A percentile compares a stretch with the other conserved stretches of the same genome.
Conservation (phyloP, 2,797 vertebrate genomes). For the Anguilla megastoma region DNA sequence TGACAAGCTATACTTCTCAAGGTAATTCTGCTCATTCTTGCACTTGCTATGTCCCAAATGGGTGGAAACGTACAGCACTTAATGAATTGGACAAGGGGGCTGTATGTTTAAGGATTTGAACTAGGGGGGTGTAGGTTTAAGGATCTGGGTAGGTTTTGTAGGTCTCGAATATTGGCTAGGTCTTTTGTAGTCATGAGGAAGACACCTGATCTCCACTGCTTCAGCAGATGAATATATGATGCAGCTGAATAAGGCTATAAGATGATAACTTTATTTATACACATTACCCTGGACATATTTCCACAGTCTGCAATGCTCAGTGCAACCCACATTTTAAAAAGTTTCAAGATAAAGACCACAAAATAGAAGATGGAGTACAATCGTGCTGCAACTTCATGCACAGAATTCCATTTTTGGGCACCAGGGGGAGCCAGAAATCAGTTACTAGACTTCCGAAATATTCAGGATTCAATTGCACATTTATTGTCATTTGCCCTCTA, state of each 20-base stretch:
- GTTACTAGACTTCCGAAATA: neutral
- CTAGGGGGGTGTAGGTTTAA: neutral
- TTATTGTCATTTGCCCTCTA: neutral
- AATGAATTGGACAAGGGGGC: neutral
- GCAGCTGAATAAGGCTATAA: neutral
- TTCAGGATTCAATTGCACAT: neutral
- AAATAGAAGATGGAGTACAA: neutral
- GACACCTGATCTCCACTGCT: neutral
- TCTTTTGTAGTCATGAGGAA: neutral
- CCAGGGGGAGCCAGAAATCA: slow-evolving; percentile 26
- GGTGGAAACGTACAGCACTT: neutral
- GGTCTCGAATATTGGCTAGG: neutral
- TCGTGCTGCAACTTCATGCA: neutral
- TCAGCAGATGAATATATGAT: neutral
- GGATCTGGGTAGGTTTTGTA: no score
- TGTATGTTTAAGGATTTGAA: neutral
- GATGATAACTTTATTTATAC: neutral
- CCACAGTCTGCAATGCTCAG: neutral
- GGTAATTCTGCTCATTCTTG: neutral
- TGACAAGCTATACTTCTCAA: neutral
- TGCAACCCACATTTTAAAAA: neutral
- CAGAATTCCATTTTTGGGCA: slow-evolving; percentile 3
- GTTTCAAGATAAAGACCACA: no score
- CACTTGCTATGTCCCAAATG: neutral
- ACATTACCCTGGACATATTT: neutral